Evolutionary conservation across 1,140 invertebrate genomes (phyloP).

Genomic region (Asobara japonica): DNA sequence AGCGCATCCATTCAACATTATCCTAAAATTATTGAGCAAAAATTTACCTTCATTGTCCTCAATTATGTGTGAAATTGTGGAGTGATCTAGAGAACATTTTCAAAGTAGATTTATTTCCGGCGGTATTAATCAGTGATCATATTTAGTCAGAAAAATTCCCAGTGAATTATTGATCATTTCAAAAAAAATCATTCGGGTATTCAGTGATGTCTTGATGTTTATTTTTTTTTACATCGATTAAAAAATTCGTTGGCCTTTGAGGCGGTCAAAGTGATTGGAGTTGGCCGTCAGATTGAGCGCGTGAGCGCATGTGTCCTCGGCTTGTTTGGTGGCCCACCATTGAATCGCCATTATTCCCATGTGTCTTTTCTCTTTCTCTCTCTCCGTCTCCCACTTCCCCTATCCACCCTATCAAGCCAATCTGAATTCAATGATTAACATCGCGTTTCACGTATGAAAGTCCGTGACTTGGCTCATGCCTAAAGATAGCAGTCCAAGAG

Average conservation of each 20-base stretch:
- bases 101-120: background rate
- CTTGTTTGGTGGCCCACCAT: background rate
- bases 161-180: background rate
- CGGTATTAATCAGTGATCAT: slow-evolving; percentile 19
- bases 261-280: slow-evolving; percentile 1
- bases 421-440: background rate
- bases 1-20: background rate
- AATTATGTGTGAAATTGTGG: slow-evolving; percentile 9
- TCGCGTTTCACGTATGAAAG: background rate
- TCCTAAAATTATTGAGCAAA: background rate
- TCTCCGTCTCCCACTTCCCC: background rate
- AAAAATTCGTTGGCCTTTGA: slow-evolving; percentile 3
- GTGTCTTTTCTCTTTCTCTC: background rate
- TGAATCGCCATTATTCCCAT: background rate
- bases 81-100: background rate
- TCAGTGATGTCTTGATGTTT: background rate
- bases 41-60: background rate
- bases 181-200: background rate
- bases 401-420: background rate
- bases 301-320: slow-evolving; percentile 9
- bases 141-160: background rate
- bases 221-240: background rate
- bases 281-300: slow-evolving; percentile 1
- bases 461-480: background rate
- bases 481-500: background rate